phyloP scores from a whole-genome alignment of 2,888 invertebrate species.

The Drosophila falleni region DNA sequence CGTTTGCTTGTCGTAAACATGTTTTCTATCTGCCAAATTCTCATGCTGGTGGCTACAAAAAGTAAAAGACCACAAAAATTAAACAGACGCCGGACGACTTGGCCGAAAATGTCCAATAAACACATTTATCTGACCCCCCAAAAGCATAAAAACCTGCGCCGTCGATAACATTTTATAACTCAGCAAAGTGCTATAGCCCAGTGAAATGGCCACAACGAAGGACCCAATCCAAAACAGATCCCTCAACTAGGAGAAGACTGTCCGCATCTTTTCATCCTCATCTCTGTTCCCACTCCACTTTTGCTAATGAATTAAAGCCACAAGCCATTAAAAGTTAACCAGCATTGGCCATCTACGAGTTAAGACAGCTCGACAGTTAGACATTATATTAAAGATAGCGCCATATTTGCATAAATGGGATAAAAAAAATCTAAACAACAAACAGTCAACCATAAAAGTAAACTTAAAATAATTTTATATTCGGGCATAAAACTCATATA shows the following conservation, averaged over 20 bases:
- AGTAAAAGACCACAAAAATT: constrained; percentile 70
- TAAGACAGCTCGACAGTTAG: not conserved
- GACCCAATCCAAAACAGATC: constrained; percentile 11
- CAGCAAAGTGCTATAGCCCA: constrained; percentile 72
- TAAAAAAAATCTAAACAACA: constrained; percentile 35
- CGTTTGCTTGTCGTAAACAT: constrained; percentile 74
- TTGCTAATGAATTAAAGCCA: constrained; percentile 76
- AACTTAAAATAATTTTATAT: constrained; percentile 59
- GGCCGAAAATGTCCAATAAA: constrained; percentile 71
- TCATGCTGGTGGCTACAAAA: constrained; percentile 20
- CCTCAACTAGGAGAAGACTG: constrained; percentile 3
- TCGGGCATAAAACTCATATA: constrained; percentile 41
- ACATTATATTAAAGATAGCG: constrained; percentile 38
- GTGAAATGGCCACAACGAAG: constrained; percentile 39
- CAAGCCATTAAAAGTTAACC: constrained; percentile 68
- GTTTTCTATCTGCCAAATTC: constrained; percentile 48
- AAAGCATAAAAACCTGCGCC: constrained; percentile 77
- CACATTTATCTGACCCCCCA: constrained; percentile 78
- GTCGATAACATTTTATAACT: constrained; percentile 79
- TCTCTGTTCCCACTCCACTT: constrained; percentile 18
- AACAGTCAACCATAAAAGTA: constrained; percentile 38
- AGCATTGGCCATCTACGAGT: constrained; percentile 27
- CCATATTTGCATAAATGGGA: constrained; percentile 47
- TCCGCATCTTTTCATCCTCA: not conserved
- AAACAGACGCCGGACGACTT: constrained; percentile 59